Evolutionary conservation across 2,113 vertebrate genomes (phyloP), one percentile per base, ranked within the genome.

Genomic region (Neogobius melanostomus): DNA sequence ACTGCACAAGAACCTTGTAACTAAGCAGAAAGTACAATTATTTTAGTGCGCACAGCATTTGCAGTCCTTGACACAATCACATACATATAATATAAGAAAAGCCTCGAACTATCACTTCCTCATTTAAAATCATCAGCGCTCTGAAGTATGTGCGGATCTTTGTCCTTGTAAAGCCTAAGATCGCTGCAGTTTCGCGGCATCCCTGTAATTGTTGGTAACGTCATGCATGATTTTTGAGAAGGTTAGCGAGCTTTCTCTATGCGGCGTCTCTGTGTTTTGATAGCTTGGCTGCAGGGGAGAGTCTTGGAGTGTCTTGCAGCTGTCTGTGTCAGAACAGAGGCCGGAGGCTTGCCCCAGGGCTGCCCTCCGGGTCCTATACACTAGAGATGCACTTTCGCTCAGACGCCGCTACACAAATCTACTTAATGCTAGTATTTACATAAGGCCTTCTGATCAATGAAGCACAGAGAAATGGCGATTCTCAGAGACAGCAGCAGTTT

Each of bases 241-340:
- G 79, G 83, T 88, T 84, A 84, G 68, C 45, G 69, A 5, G 66
- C 51, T 64, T 63, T 59, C 64, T 51, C 63, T 70, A 21, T 36
- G 28, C 28, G 77, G 65, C 68, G 62, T 64, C 60, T 64, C 50
- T 76, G 79, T 80, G 79, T 77, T 64, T 74, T 80, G 67, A 75
- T 76, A 68, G 77, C 82, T 76, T 77, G 66, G 85, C 87, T 89
- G 73, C 78, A 88, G 89, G 87, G 80, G 82, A 84, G 70, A 82
- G 74, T 77, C 83, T 83, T 72, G 66, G 81, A 76, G 78, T 91
- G 88, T 89, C 81, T 88, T 82, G 68, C 87, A 87, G 77, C 82
- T 89, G 89, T 85, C 83, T 82, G 82, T 92, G 90, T 92, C 87
- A 77, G 87, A 93, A 90, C 88, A 91, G 83, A 82, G 84, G 88